Percentiles rank a stretch among this genome's conserved stretches.
Conservation (phyloP, 2,888 invertebrate genomes). For the Lasioglossum leucozonium region DNA sequence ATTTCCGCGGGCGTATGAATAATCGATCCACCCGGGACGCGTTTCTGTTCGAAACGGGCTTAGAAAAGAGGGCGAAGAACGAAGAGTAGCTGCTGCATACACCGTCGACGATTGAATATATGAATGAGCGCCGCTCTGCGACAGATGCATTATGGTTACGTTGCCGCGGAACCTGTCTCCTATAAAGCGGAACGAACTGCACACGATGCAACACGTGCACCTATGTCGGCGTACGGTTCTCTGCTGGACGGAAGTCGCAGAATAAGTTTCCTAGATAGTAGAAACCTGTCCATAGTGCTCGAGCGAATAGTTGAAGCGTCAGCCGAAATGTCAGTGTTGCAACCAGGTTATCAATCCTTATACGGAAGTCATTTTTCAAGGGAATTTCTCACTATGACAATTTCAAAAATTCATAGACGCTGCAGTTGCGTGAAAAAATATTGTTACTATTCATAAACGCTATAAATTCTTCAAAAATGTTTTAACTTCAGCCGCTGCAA, state of each 20-base stretch:
- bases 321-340: not conserved
- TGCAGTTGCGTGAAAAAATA: no score
- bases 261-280: not conserved
- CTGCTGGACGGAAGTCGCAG: not conserved
- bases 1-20: constrained; percentile 57
- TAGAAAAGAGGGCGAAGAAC: constrained; percentile 31
- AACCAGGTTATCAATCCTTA: not conserved
- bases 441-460: no score
- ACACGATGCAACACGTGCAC: constrained; percentile 38
- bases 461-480: no score
- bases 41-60: not conserved
- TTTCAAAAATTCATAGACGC: no score
- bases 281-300: not conserved
- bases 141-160: constrained; percentile 31
- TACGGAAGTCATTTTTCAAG: not conserved
- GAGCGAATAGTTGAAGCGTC: not conserved
- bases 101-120: constrained; percentile 43
- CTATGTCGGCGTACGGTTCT: not conserved
- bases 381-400: no score
- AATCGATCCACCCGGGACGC: constrained; percentile 53
- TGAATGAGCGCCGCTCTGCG: constrained; percentile 47
- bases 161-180: constrained; percentile 1
- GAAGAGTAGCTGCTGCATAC: not conserved
- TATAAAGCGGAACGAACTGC: constrained; percentile 5
- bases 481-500: no score